Base-by-base conservation (phyloP, 2,113 vertebrate species). In the Triplophysa siluroides region DNA sequence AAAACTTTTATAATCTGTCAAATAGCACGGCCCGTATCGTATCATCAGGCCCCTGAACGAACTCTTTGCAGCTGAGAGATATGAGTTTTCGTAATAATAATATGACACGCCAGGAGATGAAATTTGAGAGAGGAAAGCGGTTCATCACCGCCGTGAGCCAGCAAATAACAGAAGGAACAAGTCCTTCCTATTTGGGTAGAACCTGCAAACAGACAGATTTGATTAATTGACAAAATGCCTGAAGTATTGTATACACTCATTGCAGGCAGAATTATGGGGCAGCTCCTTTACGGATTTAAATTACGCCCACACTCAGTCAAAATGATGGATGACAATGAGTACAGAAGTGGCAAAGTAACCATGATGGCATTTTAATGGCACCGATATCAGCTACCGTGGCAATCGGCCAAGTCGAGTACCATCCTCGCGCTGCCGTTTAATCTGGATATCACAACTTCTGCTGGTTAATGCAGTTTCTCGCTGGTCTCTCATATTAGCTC, bases 341-440 rank as follows among this genome's bases (percentile, higher is more conserved):
- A 38, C 62, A 65, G 70, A 79, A 71, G 65, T 58, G 60, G 85
- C 38, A 82, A 80, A 87, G 72, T 80, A 73, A 83, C 81, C 76
- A 72, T 83, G 83, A 86, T 84, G 77, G 68, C 69, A 24, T 60
- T 83, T 85, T 85, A 85, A 88, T 85, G 73, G 68, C 54, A 61
- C 66, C 75, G 79, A 72, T 68, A 84, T 83, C 64, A 64, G 69
- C 75, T 24, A 6, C 45, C 41, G 72, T 82, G 77, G 50, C 63
- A 69, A 50, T 26, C 62, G 23, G 72, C 76, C 81, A 84, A 66
- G 45, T 72, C 29, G 11, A 69, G 70, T 72, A 75, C 78, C 85
- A 83, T 73, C 62, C 78, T 72, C 64, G 58, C 68, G 38, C 61
- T 60, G 76, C 43, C 71, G 12, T 73, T 86, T 81, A 78, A 84